A percentile compares a stretch with the other conserved stretches of the same genome.
Evolutionary conservation across 2,797 vertebrate species (phyloP).

Genomic region (Periparus ater): DNA sequence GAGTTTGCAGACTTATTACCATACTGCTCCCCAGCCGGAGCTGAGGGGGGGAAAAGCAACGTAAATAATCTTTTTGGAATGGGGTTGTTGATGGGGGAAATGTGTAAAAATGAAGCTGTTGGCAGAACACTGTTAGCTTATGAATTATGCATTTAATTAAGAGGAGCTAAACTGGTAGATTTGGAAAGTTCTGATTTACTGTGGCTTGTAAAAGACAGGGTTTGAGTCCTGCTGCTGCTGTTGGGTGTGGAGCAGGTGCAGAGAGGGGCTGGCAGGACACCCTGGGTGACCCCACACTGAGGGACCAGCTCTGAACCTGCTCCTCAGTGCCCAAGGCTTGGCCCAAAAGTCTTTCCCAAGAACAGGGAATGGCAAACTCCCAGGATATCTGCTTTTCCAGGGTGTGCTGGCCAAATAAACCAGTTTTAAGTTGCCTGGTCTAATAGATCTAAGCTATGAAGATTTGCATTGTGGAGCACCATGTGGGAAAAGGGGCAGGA

Average conservation of each 20-base stretch:
- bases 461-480: neutral
- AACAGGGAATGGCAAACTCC: neutral
- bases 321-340: neutral
- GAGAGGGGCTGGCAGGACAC: neutral
- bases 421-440: neutral
- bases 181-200: conserved; percentile 70
- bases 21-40: neutral
- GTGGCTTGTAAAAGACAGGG: conserved; percentile 31
- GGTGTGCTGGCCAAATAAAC: neutral
- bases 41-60: neutral
- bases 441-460: fast-evolving
- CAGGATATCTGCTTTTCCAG: neutral
- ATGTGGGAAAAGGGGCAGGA: neutral
- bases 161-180: conserved; percentile 67
- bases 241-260: neutral
- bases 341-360: neutral
- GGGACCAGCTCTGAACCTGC: neutral
- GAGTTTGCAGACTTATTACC: conserved; percentile 58
- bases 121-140: conserved; percentile 64
- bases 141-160: conserved; percentile 82
- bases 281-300: neutral
- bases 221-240: conserved; percentile 7
- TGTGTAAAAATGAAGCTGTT: conserved; percentile 69
- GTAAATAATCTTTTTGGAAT: conserved; percentile 71
- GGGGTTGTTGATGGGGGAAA: conserved; percentile 56